Percentiles rank a stretch among this genome's conserved stretches.
Evolutionary conservation across 2,113 vertebrate species (phyloP).

Genomic region (Platysteira castanea): DNA sequence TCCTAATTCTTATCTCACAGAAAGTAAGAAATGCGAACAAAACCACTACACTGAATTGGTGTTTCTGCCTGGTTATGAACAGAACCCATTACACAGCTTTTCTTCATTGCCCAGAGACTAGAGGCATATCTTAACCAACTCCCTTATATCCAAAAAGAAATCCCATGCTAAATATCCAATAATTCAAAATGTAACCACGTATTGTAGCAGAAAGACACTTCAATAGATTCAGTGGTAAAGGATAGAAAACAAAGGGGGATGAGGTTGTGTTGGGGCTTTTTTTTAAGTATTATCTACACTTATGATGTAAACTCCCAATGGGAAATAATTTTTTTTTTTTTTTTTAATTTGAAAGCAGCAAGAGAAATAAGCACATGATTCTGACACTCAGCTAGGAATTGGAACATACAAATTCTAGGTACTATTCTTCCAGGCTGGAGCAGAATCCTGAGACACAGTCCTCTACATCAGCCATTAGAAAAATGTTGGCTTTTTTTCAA

Average conservation of each 20-base stretch:
- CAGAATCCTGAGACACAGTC: neutral
- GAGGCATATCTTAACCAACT: neutral
- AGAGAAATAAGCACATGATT: neutral
- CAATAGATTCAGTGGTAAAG: neutral
- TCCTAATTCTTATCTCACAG: too few relatives aligned
- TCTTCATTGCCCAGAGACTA: neutral
- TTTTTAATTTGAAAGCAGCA: neutral
- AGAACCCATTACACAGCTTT: neutral
- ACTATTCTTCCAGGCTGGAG: neutral
- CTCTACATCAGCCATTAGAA: neutral
- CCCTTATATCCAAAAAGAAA: neutral
- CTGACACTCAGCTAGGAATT: neutral
- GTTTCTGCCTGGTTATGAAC: too few relatives aligned
- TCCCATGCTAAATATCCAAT: neutral
- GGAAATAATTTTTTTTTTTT: neutral
- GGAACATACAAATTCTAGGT: neutral
- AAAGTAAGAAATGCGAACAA: too few relatives aligned
- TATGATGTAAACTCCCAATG: neutral
- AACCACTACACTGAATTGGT: too few relatives aligned
- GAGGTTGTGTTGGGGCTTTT: fast-evolving
- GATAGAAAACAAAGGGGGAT: neutral
- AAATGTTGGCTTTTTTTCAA: neutral
- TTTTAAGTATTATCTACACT: neutral
- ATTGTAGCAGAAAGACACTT: neutral
- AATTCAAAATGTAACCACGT: neutral